Percentiles rank a stretch among this genome's conserved stretches.
These are phyloP conservation scores for Diabrotica undecimpunctata DNA, from an alignment of 1,140 invertebrate species.

Conservation along the genomic window DNA sequence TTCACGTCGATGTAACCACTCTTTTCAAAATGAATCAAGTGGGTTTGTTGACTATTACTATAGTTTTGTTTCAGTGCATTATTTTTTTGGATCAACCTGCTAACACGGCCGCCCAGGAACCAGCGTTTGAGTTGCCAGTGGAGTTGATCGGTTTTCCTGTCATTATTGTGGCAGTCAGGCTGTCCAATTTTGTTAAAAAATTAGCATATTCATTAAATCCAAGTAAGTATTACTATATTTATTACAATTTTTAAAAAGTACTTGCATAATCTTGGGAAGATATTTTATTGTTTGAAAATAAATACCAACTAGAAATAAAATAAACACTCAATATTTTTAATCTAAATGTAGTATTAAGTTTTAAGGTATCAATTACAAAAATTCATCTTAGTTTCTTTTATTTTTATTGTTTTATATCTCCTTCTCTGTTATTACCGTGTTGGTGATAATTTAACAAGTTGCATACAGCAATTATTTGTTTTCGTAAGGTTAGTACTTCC, in stretches of 20 bases:
- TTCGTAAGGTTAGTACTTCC: too few relatives aligned
- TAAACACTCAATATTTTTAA: too few relatives aligned
- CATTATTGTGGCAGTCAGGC: constrained; percentile 73
- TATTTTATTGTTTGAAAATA: too few relatives aligned
- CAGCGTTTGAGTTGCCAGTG: constrained; percentile 70
- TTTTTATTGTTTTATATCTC: too few relatives aligned
- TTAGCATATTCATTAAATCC: constrained; percentile 76
- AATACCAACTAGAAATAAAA: too few relatives aligned
- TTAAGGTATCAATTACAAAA: too few relatives aligned
- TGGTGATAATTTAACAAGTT: too few relatives aligned
- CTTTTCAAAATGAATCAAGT: constrained; percentile 7
- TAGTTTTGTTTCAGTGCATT: constrained; percentile 13
- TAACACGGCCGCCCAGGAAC: constrained; percentile 53
- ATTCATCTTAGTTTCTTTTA: too few relatives aligned
- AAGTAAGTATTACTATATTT: constrained; percentile 58
- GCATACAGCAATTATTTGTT: too few relatives aligned
- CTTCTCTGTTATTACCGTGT: too few relatives aligned
- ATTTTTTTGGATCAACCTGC: constrained; percentile 21
- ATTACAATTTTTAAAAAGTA: background rate
- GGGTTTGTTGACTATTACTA: background rate
- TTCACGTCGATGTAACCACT: background rate
- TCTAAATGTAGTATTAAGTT: too few relatives aligned
- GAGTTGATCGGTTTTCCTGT: constrained; percentile 79
- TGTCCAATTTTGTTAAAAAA: constrained; percentile 80
- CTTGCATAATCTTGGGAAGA: background rate